phyloP scores from a whole-genome alignment of 1,140 invertebrate genomes.

The Calephelis nemesis region DNA sequence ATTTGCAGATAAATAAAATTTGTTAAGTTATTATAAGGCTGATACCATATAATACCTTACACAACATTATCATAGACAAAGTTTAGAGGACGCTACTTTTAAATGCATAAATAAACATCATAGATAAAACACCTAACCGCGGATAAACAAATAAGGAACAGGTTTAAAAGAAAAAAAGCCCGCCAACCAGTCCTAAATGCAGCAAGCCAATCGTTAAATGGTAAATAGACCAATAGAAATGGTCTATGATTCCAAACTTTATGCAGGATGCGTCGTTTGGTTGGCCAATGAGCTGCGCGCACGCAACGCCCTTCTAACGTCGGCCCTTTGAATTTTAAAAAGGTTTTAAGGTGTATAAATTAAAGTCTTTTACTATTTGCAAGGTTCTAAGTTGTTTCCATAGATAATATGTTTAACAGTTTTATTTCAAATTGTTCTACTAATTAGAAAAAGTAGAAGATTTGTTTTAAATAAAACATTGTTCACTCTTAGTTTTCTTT shows the following conservation, averaged over 20 bases:
- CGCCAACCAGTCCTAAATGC: constrained; percentile 16
- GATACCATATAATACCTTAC: too few species aligned
- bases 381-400: background rate
- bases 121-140: constrained; percentile 12
- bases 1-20: too few species aligned
- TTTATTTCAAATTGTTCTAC: too few species aligned
- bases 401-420: background rate
- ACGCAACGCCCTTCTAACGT: constrained; percentile 5
- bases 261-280: constrained; percentile 7
- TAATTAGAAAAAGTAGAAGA: too few species aligned
- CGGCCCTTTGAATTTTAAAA: constrained; percentile 17
- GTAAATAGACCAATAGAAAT: constrained; percentile 19
- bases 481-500: too few species aligned
- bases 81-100: background rate
- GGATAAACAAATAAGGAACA: constrained; percentile 17
- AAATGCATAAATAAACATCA: constrained; percentile 17
- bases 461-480: too few species aligned
- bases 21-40: too few species aligned
- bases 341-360: background rate
- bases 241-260: constrained; percentile 16
- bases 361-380: background rate
- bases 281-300: constrained; percentile 4
- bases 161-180: constrained; percentile 18
- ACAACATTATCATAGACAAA: too few species aligned
- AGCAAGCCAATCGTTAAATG: constrained; percentile 17